phyloP scores from a whole-genome alignment of 2,113 vertebrate species.

The Melanerpes formicivorus region DNA sequence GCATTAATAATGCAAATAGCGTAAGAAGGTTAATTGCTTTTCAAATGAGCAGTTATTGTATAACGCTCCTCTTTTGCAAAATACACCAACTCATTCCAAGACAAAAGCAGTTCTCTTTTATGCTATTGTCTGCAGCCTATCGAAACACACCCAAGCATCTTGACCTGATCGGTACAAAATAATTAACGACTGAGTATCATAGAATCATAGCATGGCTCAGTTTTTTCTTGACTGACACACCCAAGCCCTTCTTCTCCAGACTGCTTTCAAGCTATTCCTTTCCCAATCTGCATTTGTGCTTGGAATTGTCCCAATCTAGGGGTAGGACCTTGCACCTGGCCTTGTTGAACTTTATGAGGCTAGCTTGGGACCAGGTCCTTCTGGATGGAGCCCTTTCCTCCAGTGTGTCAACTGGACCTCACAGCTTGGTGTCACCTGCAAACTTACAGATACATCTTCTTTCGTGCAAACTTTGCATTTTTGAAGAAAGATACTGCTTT shows the following conservation, averaged over 20 bases:
- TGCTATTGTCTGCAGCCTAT: not conserved
- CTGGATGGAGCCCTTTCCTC: no score
- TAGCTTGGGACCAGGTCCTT: no score
- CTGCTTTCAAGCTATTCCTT: no score
- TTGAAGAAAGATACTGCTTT: not conserved
- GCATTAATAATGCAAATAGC: slow-evolving; percentile 75
- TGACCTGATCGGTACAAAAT: slow-evolving; percentile 18
- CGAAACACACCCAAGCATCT: slow-evolving; percentile 6
- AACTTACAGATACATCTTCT: not conserved
- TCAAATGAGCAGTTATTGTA: slow-evolving; percentile 66
- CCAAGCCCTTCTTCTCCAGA: no score
- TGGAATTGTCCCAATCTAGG: no score
- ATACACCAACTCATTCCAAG: slow-evolving; percentile 25
- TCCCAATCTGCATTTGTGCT: no score
- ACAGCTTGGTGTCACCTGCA: no score
- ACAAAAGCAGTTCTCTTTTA: slow-evolving; percentile 7
- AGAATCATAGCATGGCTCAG: not conserved
- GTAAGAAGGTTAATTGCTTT: slow-evolving; percentile 76
- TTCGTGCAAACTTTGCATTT: not conserved
- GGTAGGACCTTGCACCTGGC: no score
- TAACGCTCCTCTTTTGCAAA: slow-evolving; percentile 44
- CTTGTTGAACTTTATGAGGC: no score
- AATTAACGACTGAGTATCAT: not conserved
- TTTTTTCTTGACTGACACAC: no score
- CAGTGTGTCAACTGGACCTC: no score